phyloP scores from a whole-genome alignment of 2,888 invertebrate genomes.

The Microctonus aethiopoides region DNA sequence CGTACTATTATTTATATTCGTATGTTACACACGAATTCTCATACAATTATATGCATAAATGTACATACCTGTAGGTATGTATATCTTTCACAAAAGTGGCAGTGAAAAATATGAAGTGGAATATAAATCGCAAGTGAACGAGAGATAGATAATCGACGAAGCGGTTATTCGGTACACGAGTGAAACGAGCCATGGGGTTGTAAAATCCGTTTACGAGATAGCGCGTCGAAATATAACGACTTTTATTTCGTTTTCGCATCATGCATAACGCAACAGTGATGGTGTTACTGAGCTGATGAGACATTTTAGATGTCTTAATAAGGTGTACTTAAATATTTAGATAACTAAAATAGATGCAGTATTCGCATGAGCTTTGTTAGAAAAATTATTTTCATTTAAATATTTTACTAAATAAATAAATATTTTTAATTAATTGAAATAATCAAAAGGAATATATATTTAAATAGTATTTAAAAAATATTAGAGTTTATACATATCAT shows the following conservation, averaged over 20 bases:
- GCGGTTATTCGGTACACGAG: conserved; percentile 1
- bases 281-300: not conserved
- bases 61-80: not conserved
- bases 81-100: not conserved
- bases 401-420: too few species aligned
- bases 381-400: too few species aligned
- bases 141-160: conserved; percentile 12
- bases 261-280: conserved; percentile 3
- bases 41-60: not conserved
- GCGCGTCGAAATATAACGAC: conserved; percentile 6
- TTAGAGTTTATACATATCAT: too few species aligned
- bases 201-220: conserved; percentile 11
- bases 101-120: conserved; percentile 7
- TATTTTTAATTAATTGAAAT: too few species aligned
- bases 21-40: too few species aligned
- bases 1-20: not conserved
- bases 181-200: conserved; percentile 3
- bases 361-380: too few species aligned
- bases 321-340: not conserved
- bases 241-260: conserved; percentile 10
- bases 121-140: conserved; percentile 12
- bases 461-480: too few species aligned
- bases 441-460: too few species aligned
- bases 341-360: too few species aligned
- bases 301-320: not conserved